Conservation (phyloP, 1,140 invertebrate species). For the Tribolium castaneum region DNA sequence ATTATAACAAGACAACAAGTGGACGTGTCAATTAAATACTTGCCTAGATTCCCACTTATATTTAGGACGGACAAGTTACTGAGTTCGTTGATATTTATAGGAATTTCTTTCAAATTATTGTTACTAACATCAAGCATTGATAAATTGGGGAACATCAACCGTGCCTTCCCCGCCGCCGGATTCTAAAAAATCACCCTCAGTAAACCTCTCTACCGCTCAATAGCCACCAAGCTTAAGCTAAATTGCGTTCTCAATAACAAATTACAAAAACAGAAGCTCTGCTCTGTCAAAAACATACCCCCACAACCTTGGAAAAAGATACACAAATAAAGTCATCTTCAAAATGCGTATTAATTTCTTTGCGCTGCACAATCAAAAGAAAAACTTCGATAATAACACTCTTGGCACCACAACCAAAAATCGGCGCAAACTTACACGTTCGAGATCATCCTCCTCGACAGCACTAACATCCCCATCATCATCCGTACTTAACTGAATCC, state of each 20-base stretch:
- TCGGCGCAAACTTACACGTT: conserved; percentile 65
- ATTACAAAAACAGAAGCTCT: conserved; percentile 17
- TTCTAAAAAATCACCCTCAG: conserved; percentile 45
- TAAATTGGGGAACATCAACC: conserved; percentile 91
- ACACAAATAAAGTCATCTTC: conserved; percentile 40
- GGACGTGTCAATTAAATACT: conserved; percentile 37
- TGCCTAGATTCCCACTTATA: conserved; percentile 86
- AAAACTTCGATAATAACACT: background rate
- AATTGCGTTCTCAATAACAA: conserved; percentile 25
- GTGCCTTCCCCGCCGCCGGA: conserved; percentile 66
- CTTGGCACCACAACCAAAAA: background rate
- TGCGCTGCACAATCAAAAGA: conserved; percentile 34
- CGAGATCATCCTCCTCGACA: conserved; percentile 71
- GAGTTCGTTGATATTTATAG: conserved; percentile 87
- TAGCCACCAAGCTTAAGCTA: background rate
- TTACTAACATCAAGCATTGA: conserved; percentile 95
- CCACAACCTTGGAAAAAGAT: conserved; percentile 6
- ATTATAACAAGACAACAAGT: background rate
- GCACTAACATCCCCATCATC: conserved; percentile 70
- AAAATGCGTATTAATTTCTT: conserved; percentile 36
- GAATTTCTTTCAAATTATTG: conserved; percentile 85
- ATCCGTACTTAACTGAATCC: conserved; percentile 83
- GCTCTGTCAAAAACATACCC: background rate
- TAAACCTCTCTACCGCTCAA: background rate
- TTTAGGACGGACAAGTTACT: conserved; percentile 93